phyloP scores from a whole-genome alignment of 1,140 invertebrate genomes.

The Philotrypesis tridentata region DNA sequence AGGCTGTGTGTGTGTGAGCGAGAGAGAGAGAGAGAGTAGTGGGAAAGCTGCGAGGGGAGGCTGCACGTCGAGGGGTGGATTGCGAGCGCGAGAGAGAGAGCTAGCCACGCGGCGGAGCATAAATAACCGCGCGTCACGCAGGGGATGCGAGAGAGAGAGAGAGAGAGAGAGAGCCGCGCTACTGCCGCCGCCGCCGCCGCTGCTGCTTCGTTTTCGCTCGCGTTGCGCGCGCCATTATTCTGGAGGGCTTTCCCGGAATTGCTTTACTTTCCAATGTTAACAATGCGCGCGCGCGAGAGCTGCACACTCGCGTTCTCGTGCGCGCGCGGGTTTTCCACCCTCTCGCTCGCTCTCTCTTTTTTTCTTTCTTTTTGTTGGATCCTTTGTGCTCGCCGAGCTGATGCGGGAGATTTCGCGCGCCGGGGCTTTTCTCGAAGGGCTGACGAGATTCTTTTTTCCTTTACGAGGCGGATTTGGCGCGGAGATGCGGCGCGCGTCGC shows the following conservation, averaged over 20 bases:
- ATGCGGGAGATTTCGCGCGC: too few species aligned
- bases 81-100: slow-evolving; percentile 5
- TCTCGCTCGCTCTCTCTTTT: too few species aligned
- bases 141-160: slow-evolving; percentile 33
- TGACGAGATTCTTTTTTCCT: background rate
- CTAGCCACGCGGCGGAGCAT: slow-evolving; percentile 45
- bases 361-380: background rate
- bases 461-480: background rate
- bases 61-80: slow-evolving; percentile 45
- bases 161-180: too few species aligned
- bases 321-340: too few species aligned
- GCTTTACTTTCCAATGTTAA: slow-evolving; percentile 25
- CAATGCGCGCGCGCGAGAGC: background rate
- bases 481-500: too few species aligned
- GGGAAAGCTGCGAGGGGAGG: background rate
- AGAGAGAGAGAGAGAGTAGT: background rate
- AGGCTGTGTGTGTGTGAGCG: too few species aligned
- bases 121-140: slow-evolving; percentile 51
- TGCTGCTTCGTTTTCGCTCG: slow-evolving; percentile 33
- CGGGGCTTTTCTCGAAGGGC: background rate
- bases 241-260: slow-evolving; percentile 30
- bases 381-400: background rate
- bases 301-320: background rate
- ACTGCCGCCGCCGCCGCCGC: background rate
- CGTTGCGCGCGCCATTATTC: slow-evolving; percentile 26